phyloP scores from a whole-genome alignment of 2,113 vertebrate genomes.

The Pongo pygmaeus region DNA sequence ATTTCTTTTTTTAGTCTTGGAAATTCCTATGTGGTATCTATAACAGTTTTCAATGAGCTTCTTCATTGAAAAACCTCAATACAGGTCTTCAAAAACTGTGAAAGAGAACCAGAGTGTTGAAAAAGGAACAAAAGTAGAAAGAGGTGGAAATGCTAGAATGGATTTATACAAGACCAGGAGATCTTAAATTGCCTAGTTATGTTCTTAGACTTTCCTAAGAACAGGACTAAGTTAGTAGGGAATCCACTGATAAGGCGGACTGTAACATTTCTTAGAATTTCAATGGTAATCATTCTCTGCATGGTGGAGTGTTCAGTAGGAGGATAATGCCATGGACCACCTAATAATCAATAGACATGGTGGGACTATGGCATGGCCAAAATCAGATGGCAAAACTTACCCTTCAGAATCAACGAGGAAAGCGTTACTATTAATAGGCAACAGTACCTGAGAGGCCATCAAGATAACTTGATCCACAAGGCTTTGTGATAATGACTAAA shows the following conservation, averaged over 20 bases:
- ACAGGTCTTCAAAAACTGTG: neutral
- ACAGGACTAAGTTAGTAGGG: neutral
- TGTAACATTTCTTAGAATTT: neutral
- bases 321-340: neutral
- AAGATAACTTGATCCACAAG: neutral
- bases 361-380: neutral
- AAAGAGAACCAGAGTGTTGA: neutral
- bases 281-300: neutral
- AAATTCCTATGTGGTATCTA: neutral
- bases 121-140: neutral
- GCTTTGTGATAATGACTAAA: neutral
- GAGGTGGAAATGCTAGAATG: neutral
- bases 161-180: neutral
- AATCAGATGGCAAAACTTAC: neutral
- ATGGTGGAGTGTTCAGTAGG: rapidly evolving
- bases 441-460: neutral
- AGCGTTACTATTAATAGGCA: neutral
- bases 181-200: neutral
- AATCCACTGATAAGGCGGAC: neutral
- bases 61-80: too few relatives aligned
- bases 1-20: neutral
- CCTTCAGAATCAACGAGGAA: neutral
- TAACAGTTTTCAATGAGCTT: neutral
- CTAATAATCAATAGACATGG: neutral
- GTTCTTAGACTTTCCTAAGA: neutral